Percentiles rank a stretch among this genome's conserved stretches.
phyloP scores from a whole-genome alignment of 2,113 vertebrate species.

The Serinus canaria region DNA sequence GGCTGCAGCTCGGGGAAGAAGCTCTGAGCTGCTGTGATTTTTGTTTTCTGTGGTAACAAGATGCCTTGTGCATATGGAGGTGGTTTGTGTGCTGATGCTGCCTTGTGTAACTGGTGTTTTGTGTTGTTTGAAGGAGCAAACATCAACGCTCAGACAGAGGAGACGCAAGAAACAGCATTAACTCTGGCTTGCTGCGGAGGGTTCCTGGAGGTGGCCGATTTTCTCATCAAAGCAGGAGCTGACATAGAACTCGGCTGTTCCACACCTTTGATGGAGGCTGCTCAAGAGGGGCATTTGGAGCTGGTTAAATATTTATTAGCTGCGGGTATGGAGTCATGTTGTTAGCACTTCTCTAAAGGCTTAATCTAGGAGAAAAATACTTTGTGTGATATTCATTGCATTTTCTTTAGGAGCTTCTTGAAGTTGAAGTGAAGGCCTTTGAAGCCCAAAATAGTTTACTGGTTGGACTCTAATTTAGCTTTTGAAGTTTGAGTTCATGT shows the following conservation, averaged over 20 bases:
- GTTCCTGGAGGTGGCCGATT: conserved; percentile 96
- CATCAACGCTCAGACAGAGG: conserved; percentile 98
- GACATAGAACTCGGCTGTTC: conserved; percentile 98
- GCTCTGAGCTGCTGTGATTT: not conserved
- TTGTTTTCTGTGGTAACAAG: not conserved
- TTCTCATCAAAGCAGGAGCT: conserved; percentile 96
- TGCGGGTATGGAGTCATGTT: conserved; percentile 79
- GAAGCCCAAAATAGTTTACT: not conserved
- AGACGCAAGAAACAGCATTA: conserved; percentile 96
- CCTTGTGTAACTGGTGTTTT: not conserved
- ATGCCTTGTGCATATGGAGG: not conserved
- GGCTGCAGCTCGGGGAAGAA: not conserved
- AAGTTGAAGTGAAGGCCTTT: not conserved
- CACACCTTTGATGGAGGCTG: conserved; percentile 97
- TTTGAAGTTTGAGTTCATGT: not conserved
- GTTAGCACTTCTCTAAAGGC: not conserved
- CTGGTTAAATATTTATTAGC: conserved; percentile 96
- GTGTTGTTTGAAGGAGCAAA: conserved; percentile 85
- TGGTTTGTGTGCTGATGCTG: not conserved
- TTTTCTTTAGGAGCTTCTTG: not conserved
- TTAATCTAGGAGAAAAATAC: not conserved
- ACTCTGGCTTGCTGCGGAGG: conserved; percentile 97
- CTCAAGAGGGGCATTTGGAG: conserved; percentile 97
- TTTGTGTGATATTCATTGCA: rapidly evolving
- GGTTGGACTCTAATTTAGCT: not conserved